phyloP scores from a whole-genome alignment of 2,113 vertebrate genomes.

The Heloderma charlesbogerti region DNA sequence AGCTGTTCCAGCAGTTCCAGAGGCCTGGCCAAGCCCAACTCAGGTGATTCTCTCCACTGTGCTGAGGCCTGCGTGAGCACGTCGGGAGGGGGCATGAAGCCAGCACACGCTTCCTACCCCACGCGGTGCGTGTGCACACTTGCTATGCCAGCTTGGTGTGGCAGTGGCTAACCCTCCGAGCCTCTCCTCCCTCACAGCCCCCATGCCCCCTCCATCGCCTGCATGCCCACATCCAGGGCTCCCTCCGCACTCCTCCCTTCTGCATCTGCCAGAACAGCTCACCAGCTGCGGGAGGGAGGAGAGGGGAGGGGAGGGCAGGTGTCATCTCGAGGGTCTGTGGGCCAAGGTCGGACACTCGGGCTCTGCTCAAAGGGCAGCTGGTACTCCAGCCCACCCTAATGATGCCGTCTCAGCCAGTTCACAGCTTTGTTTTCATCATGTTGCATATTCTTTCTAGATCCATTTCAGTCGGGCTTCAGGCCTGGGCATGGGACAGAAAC shows the following conservation, averaged over 20 bases:
- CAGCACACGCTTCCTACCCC: not conserved
- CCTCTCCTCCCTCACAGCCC: not conserved
- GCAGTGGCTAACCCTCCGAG: not conserved
- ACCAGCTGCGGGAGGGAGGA: not conserved
- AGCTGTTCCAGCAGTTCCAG: conserved; percentile 58
- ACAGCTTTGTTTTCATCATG: too few relatives aligned
- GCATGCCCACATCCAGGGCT: not conserved
- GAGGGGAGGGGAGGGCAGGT: too few relatives aligned
- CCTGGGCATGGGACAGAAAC: too few relatives aligned
- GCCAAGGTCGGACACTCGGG: too few relatives aligned
- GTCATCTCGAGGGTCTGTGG: not conserved
- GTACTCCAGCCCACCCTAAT: too few relatives aligned
- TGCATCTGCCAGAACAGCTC: not conserved
- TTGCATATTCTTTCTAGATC: too few relatives aligned
- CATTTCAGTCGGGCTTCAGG: too few relatives aligned
- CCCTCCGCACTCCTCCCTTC: not conserved
- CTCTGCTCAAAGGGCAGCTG: too few relatives aligned
- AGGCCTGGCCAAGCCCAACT: not conserved
- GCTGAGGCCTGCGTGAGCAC: conserved; percentile 18
- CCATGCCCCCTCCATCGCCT: not conserved
- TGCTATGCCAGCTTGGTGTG: not conserved
- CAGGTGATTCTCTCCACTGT: conserved; percentile 47
- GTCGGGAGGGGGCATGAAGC: not conserved
- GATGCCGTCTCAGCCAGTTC: too few relatives aligned
- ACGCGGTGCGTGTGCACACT: not conserved